Conservation (phyloP, 1,140 invertebrate species). For the Apis laboriosa region DNA sequence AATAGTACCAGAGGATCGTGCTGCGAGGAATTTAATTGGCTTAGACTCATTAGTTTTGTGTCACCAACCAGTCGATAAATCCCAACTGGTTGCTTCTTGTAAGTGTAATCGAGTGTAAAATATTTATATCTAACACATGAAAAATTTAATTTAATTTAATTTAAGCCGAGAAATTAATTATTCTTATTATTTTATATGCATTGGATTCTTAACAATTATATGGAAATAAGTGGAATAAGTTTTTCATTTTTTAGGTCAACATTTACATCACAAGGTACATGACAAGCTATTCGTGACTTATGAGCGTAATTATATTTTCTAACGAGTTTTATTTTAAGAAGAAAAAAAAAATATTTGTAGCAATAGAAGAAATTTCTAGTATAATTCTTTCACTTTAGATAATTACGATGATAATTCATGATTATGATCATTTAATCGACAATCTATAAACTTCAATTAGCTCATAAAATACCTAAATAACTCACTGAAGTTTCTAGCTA, state of each 20-base stretch:
- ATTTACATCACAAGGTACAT: not conserved
- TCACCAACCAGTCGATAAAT: slow-evolving; percentile 11
- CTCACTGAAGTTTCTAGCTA: not conserved
- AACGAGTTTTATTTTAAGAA: slow-evolving; percentile 2
- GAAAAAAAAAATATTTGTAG: no score
- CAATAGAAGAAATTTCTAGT: no score
- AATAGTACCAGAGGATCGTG: slow-evolving; percentile 61
- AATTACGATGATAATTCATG: not conserved
- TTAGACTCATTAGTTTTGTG: slow-evolving; percentile 63
- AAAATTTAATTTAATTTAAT: not conserved
- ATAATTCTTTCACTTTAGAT: not conserved
- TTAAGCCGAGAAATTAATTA: accelerated
- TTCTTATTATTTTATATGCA: not conserved
- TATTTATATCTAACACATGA: not conserved
- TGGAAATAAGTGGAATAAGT: not conserved
- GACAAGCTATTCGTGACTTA: not conserved
- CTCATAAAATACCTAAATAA: not conserved
- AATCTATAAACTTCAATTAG: not conserved
- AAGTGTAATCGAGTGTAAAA: not conserved
- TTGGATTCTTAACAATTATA: not conserved
- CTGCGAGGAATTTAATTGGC: slow-evolving; percentile 65
- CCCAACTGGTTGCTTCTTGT: not conserved
- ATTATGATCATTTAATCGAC: not conserved
- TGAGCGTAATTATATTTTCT: not conserved
- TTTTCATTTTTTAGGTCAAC: not conserved